phyloP scores from a whole-genome alignment of 2,113 vertebrate genomes.

The Alligator sinensis region DNA sequence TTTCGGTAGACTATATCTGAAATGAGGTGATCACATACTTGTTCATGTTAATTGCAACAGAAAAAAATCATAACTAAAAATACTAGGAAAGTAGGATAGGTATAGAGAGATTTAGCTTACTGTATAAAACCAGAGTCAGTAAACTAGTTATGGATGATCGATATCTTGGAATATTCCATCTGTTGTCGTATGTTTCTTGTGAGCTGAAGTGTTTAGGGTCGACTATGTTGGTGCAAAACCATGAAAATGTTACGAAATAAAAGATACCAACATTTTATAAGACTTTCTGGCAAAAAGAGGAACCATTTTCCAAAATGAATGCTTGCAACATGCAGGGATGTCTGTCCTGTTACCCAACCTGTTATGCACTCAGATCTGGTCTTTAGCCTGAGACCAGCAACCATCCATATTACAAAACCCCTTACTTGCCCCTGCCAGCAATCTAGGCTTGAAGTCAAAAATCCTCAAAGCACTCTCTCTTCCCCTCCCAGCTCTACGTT shows the following conservation, averaged over 20 bases:
- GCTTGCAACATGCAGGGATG: too few relatives aligned
- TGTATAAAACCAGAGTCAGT: not conserved
- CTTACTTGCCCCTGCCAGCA: too few relatives aligned
- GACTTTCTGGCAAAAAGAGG: not conserved
- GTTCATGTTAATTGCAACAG: slow-evolving; percentile 29
- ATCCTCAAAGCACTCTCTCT: too few relatives aligned
- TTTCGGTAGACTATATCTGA: slow-evolving; percentile 28
- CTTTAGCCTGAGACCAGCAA: too few relatives aligned
- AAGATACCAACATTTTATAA: not conserved
- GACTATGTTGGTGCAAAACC: not conserved
- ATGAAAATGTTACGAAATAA: not conserved
- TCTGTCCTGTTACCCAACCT: too few relatives aligned
- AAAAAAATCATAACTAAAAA: slow-evolving; percentile 39
- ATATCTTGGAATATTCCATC: not conserved
- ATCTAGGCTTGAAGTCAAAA: too few relatives aligned
- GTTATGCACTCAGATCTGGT: too few relatives aligned
- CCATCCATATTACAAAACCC: too few relatives aligned
- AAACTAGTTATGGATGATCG: not conserved
- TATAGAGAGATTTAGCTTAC: not conserved
- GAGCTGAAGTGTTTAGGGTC: not conserved
- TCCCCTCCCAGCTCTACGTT: too few relatives aligned
- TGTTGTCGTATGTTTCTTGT: not conserved
- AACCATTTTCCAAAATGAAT: not conserved
- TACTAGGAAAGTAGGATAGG: not conserved
- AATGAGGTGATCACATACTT: slow-evolving; percentile 10